These are phyloP conservation scores for Thunnus albacares DNA, from an alignment of 2,797 vertebrate species.

Conservation along the genomic window DNA sequence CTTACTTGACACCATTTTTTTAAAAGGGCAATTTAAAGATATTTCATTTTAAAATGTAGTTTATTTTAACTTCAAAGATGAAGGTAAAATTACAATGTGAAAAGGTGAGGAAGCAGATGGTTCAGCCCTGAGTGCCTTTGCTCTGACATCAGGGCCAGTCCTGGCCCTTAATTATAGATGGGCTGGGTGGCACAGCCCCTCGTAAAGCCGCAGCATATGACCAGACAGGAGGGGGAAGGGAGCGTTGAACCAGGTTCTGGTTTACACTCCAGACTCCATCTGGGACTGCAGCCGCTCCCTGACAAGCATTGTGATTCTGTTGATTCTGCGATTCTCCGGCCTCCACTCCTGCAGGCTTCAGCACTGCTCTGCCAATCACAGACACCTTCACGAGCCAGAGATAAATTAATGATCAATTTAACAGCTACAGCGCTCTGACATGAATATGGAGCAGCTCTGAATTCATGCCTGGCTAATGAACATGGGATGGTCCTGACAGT, in stretches of 20 bases:
- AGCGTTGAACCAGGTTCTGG: conserved; percentile 26
- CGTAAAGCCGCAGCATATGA: conserved; percentile 66
- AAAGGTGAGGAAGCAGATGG: conserved; percentile 64
- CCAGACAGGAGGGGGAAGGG: conserved; percentile 22
- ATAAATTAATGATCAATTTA: conserved; percentile 67
- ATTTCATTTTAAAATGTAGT: neutral
- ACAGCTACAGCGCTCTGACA: conserved; percentile 2
- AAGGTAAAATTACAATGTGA: neutral
- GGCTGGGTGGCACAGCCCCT: conserved; percentile 64
- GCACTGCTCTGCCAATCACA: conserved; percentile 54
- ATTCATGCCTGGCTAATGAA: conserved; percentile 35
- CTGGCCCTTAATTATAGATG: conserved; percentile 78
- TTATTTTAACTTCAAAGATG: neutral
- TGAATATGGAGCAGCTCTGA: conserved; percentile 65
- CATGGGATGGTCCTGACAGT: neutral
- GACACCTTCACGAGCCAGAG: conserved; percentile 22
- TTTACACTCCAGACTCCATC: conserved; percentile 45
- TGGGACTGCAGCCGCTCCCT: conserved; percentile 43
- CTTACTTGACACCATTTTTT: neutral
- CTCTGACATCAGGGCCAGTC: conserved; percentile 66
- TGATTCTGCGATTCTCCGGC: conserved; percentile 55
- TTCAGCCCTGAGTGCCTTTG: conserved; percentile 35
- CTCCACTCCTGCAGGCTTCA: conserved; percentile 34
- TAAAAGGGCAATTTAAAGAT: too few species aligned
- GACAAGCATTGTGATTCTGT: conserved; percentile 50